Percentiles rank a stretch among this genome's conserved stretches.
phyloP scores from a whole-genome alignment of 2,113 vertebrate species.

The Guaruba guarouba region DNA sequence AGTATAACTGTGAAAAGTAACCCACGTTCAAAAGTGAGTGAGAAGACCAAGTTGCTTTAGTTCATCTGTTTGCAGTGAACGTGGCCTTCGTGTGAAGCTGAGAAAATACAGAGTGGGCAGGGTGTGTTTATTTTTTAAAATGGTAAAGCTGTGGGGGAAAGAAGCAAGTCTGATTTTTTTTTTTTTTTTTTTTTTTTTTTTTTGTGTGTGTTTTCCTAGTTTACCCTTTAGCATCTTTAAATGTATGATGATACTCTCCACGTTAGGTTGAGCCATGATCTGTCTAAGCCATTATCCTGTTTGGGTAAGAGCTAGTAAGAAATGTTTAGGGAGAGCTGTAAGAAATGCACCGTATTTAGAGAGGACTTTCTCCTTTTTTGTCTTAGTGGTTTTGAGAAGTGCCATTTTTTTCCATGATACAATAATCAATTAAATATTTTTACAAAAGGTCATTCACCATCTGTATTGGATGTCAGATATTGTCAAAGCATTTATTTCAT shows the following conservation, averaged over 20 bases:
- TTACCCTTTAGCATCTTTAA: background rate
- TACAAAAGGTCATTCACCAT: background rate
- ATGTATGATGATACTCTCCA: background rate
- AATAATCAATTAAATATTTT: background rate
- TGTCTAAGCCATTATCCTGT: background rate
- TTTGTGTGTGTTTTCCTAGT: background rate
- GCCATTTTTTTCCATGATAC: background rate
- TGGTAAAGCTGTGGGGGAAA: background rate
- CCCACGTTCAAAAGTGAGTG: background rate
- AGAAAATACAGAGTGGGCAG: background rate
- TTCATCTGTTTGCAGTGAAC: background rate
- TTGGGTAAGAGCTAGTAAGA: background rate
- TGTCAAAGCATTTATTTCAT: background rate
- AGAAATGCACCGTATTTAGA: background rate
- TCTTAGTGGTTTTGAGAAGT: background rate
- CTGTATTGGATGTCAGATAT: background rate
- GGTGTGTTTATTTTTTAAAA: background rate
- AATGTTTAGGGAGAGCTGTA: background rate
- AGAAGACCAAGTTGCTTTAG: background rate
- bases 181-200: background rate
- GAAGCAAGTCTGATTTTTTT: background rate
- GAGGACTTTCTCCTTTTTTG: background rate
- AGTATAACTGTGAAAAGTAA: background rate
- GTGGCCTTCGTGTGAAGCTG: background rate
- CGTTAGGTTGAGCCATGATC: rapidly evolving